A percentile compares a stretch with the other conserved stretches of the same genome.
These are phyloP conservation scores for Hoplostethus mediterraneus DNA, from an alignment of 2,797 vertebrate genomes.

Conservation along the genomic window DNA sequence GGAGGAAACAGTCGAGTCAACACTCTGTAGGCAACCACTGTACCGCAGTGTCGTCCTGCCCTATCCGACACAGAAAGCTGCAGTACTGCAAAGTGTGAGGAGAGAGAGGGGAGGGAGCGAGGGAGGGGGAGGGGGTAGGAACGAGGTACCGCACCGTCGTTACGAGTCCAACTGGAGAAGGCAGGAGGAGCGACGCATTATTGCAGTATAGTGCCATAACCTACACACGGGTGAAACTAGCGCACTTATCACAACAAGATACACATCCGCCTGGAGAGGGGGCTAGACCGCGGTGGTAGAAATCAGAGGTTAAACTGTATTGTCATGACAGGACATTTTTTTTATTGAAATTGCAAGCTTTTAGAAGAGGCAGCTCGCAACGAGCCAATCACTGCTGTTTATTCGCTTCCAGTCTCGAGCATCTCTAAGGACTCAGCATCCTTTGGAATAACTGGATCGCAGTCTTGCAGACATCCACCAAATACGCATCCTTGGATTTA, in stretches of 20 bases:
- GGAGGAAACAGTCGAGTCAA: conserved; percentile 78
- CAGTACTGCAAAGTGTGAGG: conserved; percentile 81
- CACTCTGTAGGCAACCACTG: conserved; percentile 65
- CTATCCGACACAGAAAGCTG: conserved; percentile 74
- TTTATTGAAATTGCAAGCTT: conserved; percentile 41
- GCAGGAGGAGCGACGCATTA: conserved; percentile 83
- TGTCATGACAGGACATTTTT: conserved; percentile 55
- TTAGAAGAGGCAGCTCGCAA: conserved; percentile 40
- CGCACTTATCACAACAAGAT: not conserved
- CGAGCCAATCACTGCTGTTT: conserved; percentile 54
- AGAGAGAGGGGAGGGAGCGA: conserved; percentile 18
- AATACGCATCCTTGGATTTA: conserved; percentile 34
- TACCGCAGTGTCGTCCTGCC: conserved; percentile 84
- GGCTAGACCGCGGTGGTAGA: conserved; percentile 13
- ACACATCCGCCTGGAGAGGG: conserved; percentile 11
- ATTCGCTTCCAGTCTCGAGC: conserved; percentile 50
- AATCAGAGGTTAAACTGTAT: conserved; percentile 13
- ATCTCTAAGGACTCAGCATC: conserved; percentile 52
- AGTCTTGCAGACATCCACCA: conserved; percentile 37
- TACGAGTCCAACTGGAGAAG: conserved; percentile 76
- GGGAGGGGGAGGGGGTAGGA: not conserved
- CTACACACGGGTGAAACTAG: conserved; percentile 30
- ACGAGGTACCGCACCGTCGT: conserved; percentile 76
- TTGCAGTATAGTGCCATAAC: conserved; percentile 78
- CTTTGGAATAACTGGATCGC: conserved; percentile 46